Evolutionary conservation across 2,797 vertebrate genomes (phyloP).

Genomic region (Spondyliosoma cantharus): DNA sequence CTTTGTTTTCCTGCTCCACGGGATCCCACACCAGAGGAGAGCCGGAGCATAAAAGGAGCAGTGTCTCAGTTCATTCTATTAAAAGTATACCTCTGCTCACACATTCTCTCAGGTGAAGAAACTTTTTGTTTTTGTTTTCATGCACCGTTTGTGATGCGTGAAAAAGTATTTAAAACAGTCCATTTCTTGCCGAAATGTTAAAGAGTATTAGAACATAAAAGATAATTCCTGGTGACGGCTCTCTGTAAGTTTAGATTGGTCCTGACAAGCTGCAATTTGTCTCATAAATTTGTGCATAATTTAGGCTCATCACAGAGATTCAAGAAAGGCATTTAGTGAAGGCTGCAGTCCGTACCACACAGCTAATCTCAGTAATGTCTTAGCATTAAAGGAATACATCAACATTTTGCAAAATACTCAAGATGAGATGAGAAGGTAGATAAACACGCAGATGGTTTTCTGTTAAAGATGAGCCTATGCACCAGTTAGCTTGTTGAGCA

Average conservation of each 20-base stretch:
- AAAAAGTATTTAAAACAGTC: conserved; percentile 3
- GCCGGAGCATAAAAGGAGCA: conserved; percentile 51
- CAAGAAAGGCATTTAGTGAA: conserved; percentile 34
- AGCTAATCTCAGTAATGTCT: conserved; percentile 43
- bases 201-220: conserved; percentile 47
- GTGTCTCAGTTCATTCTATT: conserved; percentile 50
- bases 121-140: conserved; percentile 19
- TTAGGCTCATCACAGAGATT: conserved; percentile 51
- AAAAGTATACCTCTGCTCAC: conserved; percentile 48
- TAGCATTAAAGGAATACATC: background rate
- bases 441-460: background rate
- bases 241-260: conserved; percentile 48
- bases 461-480: background rate
- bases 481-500: background rate
- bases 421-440: background rate
- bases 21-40: conserved; percentile 70
- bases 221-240: conserved; percentile 51
- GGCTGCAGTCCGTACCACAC: conserved; percentile 37
- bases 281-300: conserved; percentile 62
- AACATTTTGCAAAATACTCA: background rate
- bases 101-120: conserved; percentile 40
- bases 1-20: conserved; percentile 80
- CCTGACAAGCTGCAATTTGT: conserved; percentile 47
- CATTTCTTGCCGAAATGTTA: conserved; percentile 24
- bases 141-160: conserved; percentile 20